phyloP scores from a whole-genome alignment of 2,797 vertebrate species.

The Bradypodion ventrale region DNA sequence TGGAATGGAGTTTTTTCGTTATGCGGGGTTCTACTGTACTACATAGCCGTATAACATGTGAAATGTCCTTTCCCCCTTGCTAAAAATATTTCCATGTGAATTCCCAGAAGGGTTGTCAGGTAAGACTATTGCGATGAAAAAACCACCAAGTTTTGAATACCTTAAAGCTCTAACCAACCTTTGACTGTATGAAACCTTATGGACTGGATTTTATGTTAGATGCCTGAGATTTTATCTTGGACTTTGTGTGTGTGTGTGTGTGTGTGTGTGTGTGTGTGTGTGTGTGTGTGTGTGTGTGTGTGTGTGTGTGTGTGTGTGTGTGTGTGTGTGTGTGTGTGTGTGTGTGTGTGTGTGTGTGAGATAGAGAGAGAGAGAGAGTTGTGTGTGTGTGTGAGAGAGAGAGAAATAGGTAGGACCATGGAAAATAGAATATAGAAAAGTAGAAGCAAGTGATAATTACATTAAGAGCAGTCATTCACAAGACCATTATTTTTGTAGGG shows the following conservation, averaged over 20 bases:
- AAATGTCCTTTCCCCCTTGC: neutral
- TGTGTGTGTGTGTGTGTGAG: too few species aligned
- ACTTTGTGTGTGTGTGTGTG: too few species aligned
- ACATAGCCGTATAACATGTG: neutral
- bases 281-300: too few species aligned
- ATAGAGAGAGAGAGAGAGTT: too few species aligned
- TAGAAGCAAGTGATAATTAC: neutral
- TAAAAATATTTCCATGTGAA: neutral
- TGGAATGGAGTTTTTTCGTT: too few species aligned
- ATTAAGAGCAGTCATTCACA: neutral
- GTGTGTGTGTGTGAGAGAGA: neutral
- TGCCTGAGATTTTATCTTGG: neutral
- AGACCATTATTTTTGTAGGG: neutral
- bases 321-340: too few species aligned
- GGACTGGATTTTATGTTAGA: neutral
- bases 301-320: too few species aligned
- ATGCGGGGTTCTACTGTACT: too few species aligned
- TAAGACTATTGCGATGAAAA: neutral
- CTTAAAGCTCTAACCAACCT: neutral
- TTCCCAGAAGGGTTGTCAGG: too few species aligned
- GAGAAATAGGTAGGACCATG: neutral
- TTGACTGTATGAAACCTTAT: neutral
- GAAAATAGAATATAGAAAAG: neutral
- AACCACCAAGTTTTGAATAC: neutral
- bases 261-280: too few species aligned